Evolutionary conservation across 2,113 vertebrate genomes (phyloP), one percentile per base, ranked within the genome.

Genomic region (Siniperca chuatsi): DNA sequence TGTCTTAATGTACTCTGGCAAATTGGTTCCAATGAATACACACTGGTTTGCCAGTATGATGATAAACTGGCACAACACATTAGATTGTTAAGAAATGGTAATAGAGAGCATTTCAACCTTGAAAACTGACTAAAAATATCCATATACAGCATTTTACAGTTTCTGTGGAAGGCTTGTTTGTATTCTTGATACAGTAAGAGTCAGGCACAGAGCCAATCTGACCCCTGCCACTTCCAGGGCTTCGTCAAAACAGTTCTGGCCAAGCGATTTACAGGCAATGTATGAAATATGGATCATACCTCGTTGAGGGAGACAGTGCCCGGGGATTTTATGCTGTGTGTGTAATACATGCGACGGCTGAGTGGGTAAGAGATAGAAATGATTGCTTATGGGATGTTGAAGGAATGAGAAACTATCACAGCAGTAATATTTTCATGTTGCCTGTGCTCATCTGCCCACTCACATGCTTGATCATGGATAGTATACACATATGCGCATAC

Each of bases 231-330:
- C 89, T 83, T 87, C 71, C 70, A 73, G 40, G 83, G 82, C 89
- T 92, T 87, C 86, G 87, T 86, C 90, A 92, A 88, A 93, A 94
- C 85, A 83, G 85, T 91, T 84, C 83, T 90, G 85, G 91, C 92
- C 91, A 82, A 93, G 89, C 84, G 79, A 92, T 93, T 94, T 93
- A 87, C 87, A 93, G 87, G 86, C 87, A 92, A 93, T 91, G 90
- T 93, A 87, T 92, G 92, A 93, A 94, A 92, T 93, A 94, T 94
- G 91, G 92, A 93, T 94, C 93, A 87, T 60, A 91, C 83, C 87
- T 87, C 20, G 75, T 91, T 87, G 89, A 91, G 87, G 91, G 88
- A 90, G 79, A 88, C 83, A 70, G 77, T 70, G 75, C 64, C 70
- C 4, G 2, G 81, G 85, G 87, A 88, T 87, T 92, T 84, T 85